A percentile compares a stretch with the other conserved stretches of the same genome.
phyloP scores from a whole-genome alignment of 2,797 vertebrate genomes.

The Selene dorsalis region DNA sequence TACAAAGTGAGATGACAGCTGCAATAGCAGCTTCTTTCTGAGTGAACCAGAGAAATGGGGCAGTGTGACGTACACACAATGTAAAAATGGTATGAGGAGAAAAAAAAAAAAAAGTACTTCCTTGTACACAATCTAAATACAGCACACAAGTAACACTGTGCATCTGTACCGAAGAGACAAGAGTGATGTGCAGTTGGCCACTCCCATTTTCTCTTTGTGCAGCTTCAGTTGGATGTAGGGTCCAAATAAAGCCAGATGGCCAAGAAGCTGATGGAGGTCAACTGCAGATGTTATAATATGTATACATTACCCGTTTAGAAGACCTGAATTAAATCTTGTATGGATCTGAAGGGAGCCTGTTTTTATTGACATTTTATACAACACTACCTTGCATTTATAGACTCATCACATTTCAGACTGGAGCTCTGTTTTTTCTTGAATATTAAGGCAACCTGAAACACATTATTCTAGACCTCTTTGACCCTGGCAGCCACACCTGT shows the following conservation, averaged over 20 bases:
- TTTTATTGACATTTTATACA: background rate
- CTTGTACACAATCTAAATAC: slow-evolving; percentile 44
- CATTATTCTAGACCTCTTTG: background rate
- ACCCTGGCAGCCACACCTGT: slow-evolving; percentile 23
- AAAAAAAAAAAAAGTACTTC: slow-evolving; percentile 36
- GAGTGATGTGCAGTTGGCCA: slow-evolving; percentile 1
- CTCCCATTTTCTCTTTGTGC: slow-evolving; percentile 15
- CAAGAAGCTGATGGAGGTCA: background rate
- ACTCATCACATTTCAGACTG: background rate
- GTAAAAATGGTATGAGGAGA: slow-evolving; percentile 14
- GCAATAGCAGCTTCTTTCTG: background rate
- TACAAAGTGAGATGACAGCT: slow-evolving; percentile 14
- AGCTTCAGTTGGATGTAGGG: background rate
- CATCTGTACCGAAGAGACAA: slow-evolving; percentile 40
- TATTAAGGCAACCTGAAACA: background rate
- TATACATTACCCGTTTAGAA: background rate
- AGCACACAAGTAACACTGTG: slow-evolving; percentile 33
- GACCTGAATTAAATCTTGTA: background rate
- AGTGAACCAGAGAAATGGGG: background rate
- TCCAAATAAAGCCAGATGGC: background rate
- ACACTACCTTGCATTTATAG: background rate
- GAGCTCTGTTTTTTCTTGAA: background rate
- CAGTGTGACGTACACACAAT: background rate
- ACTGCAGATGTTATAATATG: background rate
- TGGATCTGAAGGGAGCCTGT: background rate